phyloP scores from a whole-genome alignment of 2,113 vertebrate genomes.

The Nansenia antarctica region DNA sequence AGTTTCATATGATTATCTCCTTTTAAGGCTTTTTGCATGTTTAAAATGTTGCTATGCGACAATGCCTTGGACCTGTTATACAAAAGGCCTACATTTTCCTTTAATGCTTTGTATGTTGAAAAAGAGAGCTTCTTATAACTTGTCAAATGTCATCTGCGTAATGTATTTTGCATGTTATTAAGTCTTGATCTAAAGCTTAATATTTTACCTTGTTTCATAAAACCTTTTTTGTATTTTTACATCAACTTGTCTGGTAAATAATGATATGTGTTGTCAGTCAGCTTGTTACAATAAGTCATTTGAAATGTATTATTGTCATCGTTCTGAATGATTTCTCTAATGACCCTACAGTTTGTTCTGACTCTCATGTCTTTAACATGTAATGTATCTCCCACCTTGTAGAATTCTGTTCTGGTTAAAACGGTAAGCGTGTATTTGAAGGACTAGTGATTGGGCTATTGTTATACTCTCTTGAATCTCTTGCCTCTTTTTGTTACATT shows the following conservation, averaged over 20 bases:
- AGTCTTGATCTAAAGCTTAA: no score
- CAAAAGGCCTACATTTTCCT: slow-evolving; percentile 34
- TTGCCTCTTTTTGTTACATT: slow-evolving; percentile 23
- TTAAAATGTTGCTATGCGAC: slow-evolving; percentile 64
- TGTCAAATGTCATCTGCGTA: no score
- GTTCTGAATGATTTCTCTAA: neutral
- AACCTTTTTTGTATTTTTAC: slow-evolving; percentile 40
- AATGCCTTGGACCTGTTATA: slow-evolving; percentile 63
- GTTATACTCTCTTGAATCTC: neutral
- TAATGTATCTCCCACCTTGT: slow-evolving; percentile 43
- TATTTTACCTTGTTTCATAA: slow-evolving; percentile 45
- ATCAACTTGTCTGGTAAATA: slow-evolving; percentile 21
- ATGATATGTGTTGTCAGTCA: neutral
- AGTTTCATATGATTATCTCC: neutral
- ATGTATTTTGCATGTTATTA: slow-evolving; percentile 47
- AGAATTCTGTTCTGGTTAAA: slow-evolving; percentile 39
- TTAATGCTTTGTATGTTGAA: slow-evolving; percentile 32
- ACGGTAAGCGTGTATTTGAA: neutral
- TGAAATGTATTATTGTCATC: neutral
- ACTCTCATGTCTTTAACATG: slow-evolving; percentile 24
- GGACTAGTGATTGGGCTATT: neutral
- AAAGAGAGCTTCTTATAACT: no score
- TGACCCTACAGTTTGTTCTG: neutral
- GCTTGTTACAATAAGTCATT: neutral
- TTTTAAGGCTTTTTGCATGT: slow-evolving; percentile 67